These are phyloP conservation scores for Drosophila dives DNA, from an alignment of 2,888 invertebrate genomes.

Conservation along the genomic window DNA sequence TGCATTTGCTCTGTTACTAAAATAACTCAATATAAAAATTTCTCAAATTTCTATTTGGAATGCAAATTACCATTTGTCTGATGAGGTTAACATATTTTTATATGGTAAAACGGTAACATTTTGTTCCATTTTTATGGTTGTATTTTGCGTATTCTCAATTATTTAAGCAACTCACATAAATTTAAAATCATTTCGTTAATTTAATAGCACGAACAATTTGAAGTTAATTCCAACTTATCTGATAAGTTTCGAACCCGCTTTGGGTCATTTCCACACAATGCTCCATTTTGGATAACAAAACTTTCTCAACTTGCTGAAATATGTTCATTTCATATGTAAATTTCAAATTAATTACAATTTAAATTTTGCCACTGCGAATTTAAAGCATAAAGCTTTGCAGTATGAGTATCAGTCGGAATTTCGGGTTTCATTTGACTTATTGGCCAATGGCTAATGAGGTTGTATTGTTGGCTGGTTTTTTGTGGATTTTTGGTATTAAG, in stretches of 20 bases:
- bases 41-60: background rate
- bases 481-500: too few relatives aligned
- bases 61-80: background rate
- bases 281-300: background rate
- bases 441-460: background rate
- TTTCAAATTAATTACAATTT: background rate
- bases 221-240: background rate
- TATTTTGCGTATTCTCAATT: background rate
- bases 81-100: background rate
- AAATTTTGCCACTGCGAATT: background rate
- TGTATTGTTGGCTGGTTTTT: background rate
- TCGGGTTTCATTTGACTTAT: slow-evolving; percentile 17
- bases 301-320: background rate
- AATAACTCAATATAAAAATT: background rate
- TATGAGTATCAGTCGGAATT: background rate
- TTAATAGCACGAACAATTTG: background rate
- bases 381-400: background rate
- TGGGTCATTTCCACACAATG: background rate
- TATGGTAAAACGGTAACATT: background rate
- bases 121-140: background rate
- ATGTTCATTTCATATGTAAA: too few relatives aligned
- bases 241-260: background rate
- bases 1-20: background rate
- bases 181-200: background rate
- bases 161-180: background rate